Conservation (phyloP, 1,140 invertebrate genomes). For the Sarcophaga peregrina region DNA sequence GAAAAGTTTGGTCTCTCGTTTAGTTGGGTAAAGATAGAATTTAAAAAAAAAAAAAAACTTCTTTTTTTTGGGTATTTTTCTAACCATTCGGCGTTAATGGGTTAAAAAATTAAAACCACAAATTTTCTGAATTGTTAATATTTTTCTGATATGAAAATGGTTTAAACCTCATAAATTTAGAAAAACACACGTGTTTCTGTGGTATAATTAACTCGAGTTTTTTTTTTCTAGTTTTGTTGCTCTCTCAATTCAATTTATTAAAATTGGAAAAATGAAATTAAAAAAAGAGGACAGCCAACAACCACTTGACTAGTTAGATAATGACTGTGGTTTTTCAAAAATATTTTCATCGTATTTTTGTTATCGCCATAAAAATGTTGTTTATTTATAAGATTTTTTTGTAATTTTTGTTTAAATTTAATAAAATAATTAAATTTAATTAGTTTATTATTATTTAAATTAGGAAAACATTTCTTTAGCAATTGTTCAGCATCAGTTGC, state of each 20-base stretch:
- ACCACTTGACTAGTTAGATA: slow-evolving; percentile 11
- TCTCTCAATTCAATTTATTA: too few species aligned
- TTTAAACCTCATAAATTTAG: slow-evolving; percentile 11
- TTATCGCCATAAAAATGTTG: not conserved
- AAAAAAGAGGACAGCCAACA: too few species aligned
- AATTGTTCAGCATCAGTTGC: not conserved
- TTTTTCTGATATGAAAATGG: not conserved
- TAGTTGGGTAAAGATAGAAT: too few species aligned
- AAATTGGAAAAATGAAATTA: too few species aligned
- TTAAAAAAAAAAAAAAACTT: too few species aligned
- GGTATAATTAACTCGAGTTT: not conserved
- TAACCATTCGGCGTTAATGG: too few species aligned
- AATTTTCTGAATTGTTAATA: not conserved
- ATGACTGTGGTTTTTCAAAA: not conserved
- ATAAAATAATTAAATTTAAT: not conserved
- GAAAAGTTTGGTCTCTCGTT: too few species aligned
- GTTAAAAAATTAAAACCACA: not conserved
- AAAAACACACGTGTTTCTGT: slow-evolving; percentile 6
- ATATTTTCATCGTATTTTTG: not conserved
- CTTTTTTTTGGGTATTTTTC: too few species aligned
- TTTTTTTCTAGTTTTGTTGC: not conserved
- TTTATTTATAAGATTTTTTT: not conserved
- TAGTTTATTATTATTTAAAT: not conserved
- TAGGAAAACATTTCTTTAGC: too few species aligned
- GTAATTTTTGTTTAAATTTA: not conserved